Evolutionary conservation across 2,797 vertebrate species (phyloP), one percentile per base, ranked within the genome.

Genomic region (Gallinago stenura): DNA sequence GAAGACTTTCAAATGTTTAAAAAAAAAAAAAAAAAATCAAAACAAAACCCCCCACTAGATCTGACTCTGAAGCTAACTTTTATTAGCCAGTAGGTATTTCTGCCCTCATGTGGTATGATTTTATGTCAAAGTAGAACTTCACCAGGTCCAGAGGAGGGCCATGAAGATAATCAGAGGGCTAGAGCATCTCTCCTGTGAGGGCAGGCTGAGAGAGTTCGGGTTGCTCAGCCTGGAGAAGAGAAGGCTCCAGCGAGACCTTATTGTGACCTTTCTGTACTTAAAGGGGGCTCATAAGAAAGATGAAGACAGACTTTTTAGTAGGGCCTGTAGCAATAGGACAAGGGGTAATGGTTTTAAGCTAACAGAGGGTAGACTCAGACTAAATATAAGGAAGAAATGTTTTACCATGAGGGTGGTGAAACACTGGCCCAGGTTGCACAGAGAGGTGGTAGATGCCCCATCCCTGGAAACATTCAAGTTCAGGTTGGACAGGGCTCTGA

Each of bases 181-280:
- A 31, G 14, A 58, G 30, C 21, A 50, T 15, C 21, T 68, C 16
- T 68, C 8, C 33, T 33, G 0, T 31, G 48, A 69, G 28, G 43
- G 39, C 10, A 56, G 22, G 16, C 60, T 72, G 50, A 48, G 51
- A 17, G 31, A 48, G 30, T 37, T 60, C 45, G 19, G 12, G 2
- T 70, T 39, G 10, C 83, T 70, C 68, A 79, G 30, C 16, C 35
- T 70, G 61, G 28, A 65, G 72, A 43, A 58, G 30, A 54, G 50
- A 64, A 58, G 31, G 33, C 10, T 89, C 35, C 0, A 0, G 15
- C 25, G 19, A 61, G 15, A 28, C 9, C 9, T 66, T 35, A 37
- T 26, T 30, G 28, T 3, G 2, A n/a, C 15, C 35, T 75, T 56
- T 30, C 35, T 46, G 13, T 30, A 6, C 50, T 35, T 30, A 19